Evolutionary conservation across 2,113 vertebrate species (phyloP).

Genomic region (Synodontis membranacea): DNA sequence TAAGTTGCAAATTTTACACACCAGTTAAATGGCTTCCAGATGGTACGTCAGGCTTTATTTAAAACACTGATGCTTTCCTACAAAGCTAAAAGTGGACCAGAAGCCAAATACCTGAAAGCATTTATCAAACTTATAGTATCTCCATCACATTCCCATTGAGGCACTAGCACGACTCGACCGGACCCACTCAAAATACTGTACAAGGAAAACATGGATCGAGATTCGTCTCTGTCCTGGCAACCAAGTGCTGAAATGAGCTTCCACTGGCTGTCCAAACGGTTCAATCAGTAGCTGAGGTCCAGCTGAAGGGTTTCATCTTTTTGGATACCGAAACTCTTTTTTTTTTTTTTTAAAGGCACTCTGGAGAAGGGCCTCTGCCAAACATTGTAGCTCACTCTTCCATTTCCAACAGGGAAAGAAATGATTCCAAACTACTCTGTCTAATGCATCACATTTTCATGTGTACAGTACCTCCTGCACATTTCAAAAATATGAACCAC

Average conservation of each 20-base stretch:
- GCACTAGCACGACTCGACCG: not conserved
- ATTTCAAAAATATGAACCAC: not conserved
- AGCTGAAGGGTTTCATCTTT: not conserved
- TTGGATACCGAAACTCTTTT: not conserved
- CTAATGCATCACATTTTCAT: not conserved
- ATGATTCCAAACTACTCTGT: not conserved
- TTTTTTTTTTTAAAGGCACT: not conserved
- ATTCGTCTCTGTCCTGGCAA: not conserved
- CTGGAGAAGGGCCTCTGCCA: not conserved
- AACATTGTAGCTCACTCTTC: not conserved
- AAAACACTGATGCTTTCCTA: not conserved
- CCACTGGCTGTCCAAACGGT: not conserved
- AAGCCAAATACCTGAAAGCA: not conserved
- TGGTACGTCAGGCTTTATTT: not conserved
- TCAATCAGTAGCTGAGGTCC: not conserved
- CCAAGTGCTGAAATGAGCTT: not conserved
- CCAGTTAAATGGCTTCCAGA: not conserved
- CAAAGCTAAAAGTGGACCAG: not conserved
- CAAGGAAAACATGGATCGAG: not conserved
- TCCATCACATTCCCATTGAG: not conserved
- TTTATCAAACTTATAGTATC: not conserved
- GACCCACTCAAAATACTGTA: not conserved
- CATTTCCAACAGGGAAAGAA: not conserved
- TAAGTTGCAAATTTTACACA: not conserved
- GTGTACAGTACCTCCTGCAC: not conserved